These are phyloP conservation scores for Heliconius congener DNA, from an alignment of 1,140 invertebrate genomes.

Conservation along the genomic window DNA sequence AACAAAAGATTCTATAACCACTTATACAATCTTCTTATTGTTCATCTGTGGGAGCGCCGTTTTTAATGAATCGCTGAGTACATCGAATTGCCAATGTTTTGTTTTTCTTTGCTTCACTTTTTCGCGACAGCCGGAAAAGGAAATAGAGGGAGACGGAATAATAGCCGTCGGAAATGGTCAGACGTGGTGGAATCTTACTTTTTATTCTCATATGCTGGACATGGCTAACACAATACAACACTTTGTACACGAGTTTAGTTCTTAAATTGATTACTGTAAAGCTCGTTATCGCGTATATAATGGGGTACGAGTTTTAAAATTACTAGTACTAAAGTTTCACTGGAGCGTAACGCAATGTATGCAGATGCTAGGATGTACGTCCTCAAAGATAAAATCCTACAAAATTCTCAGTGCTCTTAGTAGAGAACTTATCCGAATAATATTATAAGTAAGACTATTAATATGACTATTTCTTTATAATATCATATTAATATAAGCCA, in stretches of 20 bases:
- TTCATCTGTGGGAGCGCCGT: slow-evolving; percentile 40
- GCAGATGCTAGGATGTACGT: slow-evolving; percentile 50
- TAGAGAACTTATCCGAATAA: slow-evolving; percentile 16
- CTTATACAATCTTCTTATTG: slow-evolving; percentile 50
- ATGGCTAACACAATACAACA: slow-evolving; percentile 65
- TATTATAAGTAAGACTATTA: background rate
- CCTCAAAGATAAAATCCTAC: slow-evolving; percentile 43
- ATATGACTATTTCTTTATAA: background rate
- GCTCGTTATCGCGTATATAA: slow-evolving; percentile 34
- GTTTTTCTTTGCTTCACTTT: slow-evolving; percentile 71
- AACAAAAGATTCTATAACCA: slow-evolving; percentile 46
- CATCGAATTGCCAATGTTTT: slow-evolving; percentile 53
- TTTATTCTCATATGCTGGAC: slow-evolving; percentile 73
- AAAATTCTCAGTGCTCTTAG: slow-evolving; percentile 34
- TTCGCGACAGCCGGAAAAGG: slow-evolving; percentile 79
- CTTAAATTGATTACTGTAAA: slow-evolving; percentile 39
- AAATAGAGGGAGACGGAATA: slow-evolving; percentile 81
- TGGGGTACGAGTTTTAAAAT: slow-evolving; percentile 49
- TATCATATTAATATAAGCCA: background rate
- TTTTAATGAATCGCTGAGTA: slow-evolving; percentile 45
- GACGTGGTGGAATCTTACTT: slow-evolving; percentile 77
- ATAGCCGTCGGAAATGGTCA: slow-evolving; percentile 81
- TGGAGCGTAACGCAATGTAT: slow-evolving; percentile 56
- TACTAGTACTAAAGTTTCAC: slow-evolving; percentile 52
- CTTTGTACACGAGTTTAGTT: slow-evolving; percentile 32